Conservation (phyloP, 1,140 invertebrate genomes). For the Drosophila subpulchrella region DNA sequence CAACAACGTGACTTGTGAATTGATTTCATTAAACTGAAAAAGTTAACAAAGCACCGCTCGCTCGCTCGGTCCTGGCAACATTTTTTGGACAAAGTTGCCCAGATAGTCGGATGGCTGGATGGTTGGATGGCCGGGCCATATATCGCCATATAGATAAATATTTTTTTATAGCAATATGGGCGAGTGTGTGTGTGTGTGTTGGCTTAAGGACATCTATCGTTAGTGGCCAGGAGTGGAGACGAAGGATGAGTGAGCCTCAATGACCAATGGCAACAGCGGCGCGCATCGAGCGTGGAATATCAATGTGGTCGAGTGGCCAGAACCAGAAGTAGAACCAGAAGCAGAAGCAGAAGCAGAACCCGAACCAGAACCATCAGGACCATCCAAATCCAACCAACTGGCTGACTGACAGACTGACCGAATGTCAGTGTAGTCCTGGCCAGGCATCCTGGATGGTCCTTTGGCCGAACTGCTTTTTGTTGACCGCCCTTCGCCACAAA, state of each 20-base stretch:
- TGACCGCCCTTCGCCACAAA: constrained; percentile 61
- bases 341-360: not conserved
- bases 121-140: constrained; percentile 29
- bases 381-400: constrained; percentile 34
- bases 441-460: constrained; percentile 15
- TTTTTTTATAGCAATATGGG: constrained; percentile 56
- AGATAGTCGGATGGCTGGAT: constrained; percentile 14
- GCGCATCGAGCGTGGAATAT: constrained; percentile 72
- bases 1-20: constrained; percentile 84
- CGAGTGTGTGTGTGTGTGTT: constrained; percentile 30
- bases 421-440: constrained; percentile 38
- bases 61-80: constrained; percentile 39
- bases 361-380: not conserved
- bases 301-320: constrained; percentile 70
- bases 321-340: not conserved
- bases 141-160: constrained; percentile 74
- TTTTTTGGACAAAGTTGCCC: constrained; percentile 67
- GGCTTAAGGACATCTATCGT: constrained; percentile 78
- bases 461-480: constrained; percentile 33
- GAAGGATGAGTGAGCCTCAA: constrained; percentile 57
- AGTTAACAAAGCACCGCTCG: constrained; percentile 72
- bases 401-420: constrained; percentile 31
- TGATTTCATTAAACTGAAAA: constrained; percentile 84
- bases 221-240: constrained; percentile 54
- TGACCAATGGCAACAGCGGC: constrained; percentile 75